Base-by-base conservation (phyloP, 2,888 invertebrate species). In the Gerosis bhagava region DNA sequence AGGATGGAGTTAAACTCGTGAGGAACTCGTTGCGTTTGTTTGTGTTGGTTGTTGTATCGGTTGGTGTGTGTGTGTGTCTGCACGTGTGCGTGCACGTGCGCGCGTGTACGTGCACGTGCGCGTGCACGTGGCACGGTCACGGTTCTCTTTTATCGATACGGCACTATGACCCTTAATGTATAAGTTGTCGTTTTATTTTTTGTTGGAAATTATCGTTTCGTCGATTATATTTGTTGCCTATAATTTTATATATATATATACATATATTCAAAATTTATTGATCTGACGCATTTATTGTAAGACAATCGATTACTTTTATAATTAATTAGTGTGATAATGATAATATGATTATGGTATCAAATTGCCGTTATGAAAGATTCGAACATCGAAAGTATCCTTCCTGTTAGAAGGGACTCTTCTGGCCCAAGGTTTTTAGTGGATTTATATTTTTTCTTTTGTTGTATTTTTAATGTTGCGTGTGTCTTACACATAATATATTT, bases 371-470 rank as follows among this genome's bases (percentile, higher is more conserved):
- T 83, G 77, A 83, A 84, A 82, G 80, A 81, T 75, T 75, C 70
- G 74, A 87, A 89, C 89, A 89, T 89, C 89, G 89, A 89, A 89
- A 89, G 88, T 89, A 88, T 89, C 89, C 89, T 89, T 89, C 89
- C 89, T 86, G 81, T 84, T 84, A 87, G 86, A 83, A 82, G 88
- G 88, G 87, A 87, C 84, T 84, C 78, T 71, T 80, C 88, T 71
- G 87, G 81, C 87, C 88, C 88, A 82, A 83, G 74, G 84, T 88
- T 88, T 88, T 82, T 88, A 88, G 86, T 84, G 87, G 86, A 86
- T 88, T 83, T 86, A 83, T 86, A 83, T 84, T 77, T 83, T 86
- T 83, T n/a, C 77, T 77, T 87, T 88, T 86, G 88, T 88, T 88
- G 84, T 88, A 87, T 86, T 88, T 84, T 80, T 86, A 84, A 84